A percentile compares a stretch with the other conserved stretches of the same genome.
Conservation (phyloP, 37 sponge, comb jelly and placozoan genomes). For the Eunapius fragilis region DNA sequence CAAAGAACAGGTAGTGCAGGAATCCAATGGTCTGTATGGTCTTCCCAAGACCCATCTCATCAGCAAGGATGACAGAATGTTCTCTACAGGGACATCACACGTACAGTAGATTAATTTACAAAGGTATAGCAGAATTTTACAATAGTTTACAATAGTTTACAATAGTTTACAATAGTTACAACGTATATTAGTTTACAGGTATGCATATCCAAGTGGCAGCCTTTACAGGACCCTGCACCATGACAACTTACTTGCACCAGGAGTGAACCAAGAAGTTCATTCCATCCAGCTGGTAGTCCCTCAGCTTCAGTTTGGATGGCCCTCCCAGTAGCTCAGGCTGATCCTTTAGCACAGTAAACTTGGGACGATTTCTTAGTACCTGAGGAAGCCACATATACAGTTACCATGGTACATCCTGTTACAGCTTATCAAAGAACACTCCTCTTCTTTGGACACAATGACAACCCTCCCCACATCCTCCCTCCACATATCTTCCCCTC, state of each 20-base stretch:
- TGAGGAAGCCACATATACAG: conserved; percentile 16
- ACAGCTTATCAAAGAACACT: too few species aligned
- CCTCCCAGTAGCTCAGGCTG: conserved; percentile 75
- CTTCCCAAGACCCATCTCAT: conserved; percentile 98
- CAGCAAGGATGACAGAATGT: conserved; percentile 97
- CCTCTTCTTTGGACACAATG: conserved; percentile 1
- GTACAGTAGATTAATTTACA: background rate
- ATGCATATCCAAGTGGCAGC: background rate
- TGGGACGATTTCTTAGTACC: conserved; percentile 27
- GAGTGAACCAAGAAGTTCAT: conserved; percentile 92
- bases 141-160: background rate
- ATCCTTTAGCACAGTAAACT: conserved; percentile 75
- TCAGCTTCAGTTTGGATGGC: conserved; percentile 37
- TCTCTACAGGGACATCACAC: conserved; percentile 49
- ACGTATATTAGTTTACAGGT: conserved; percentile 6
- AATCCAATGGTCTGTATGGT: conserved; percentile 96
- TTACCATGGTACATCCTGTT: background rate
- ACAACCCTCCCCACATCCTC: background rate
- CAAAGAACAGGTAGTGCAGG: conserved; percentile 86
- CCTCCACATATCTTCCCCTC: too few species aligned
- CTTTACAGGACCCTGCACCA: background rate
- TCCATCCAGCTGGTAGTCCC: conserved; percentile 98
- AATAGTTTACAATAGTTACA: conserved; percentile 29
- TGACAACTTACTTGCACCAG: conserved; percentile 92
- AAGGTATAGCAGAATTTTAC: background rate